A percentile compares a stretch with the other conserved stretches of the same genome.
Evolutionary conservation across 2,888 invertebrate genomes (phyloP).

Genomic region (Agonopterix subpropinquella): DNA sequence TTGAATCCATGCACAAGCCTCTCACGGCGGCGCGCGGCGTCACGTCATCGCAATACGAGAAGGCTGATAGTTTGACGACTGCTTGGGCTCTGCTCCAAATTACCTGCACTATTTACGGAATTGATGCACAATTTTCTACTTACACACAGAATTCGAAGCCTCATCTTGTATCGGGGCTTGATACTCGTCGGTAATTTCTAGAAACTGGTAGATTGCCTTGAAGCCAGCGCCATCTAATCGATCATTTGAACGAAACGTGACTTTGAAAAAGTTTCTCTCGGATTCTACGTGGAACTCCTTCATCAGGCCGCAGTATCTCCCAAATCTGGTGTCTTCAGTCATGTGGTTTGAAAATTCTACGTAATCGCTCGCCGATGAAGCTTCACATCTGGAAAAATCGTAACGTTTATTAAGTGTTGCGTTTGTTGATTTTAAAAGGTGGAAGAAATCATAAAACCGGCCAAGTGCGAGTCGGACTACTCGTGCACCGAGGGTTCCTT

Average conservation of each 20-base stretch:
- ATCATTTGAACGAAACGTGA: slow-evolving; percentile 96
- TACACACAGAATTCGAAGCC: slow-evolving; percentile 48
- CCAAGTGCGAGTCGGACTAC: no score
- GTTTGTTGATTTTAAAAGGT: no score
- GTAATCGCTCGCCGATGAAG: slow-evolving; percentile 94
- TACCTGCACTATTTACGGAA: not conserved
- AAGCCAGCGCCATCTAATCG: slow-evolving; percentile 96
- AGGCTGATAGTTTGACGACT: no score
- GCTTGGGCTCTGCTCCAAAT: no score
- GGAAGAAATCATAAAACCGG: no score
- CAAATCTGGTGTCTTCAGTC: slow-evolving; percentile 91
- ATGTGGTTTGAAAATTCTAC: slow-evolving; percentile 97
- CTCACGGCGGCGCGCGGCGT: no score
- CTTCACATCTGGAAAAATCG: slow-evolving; percentile 84
- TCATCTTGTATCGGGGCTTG: slow-evolving; percentile 55
- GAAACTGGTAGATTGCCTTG: slow-evolving; percentile 92
- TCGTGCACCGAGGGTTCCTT: no score
- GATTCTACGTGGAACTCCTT: slow-evolving; percentile 89
- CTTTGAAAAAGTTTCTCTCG: slow-evolving; percentile 94
- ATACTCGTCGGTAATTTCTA: slow-evolving; percentile 80
- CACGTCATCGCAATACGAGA: no score
- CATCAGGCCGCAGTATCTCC: slow-evolving; percentile 91
- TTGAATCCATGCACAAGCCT: no score
- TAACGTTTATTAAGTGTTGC: not conserved
- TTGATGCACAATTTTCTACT: slow-evolving; percentile 22